phyloP scores from a whole-genome alignment of 2,888 invertebrate genomes.

The Drosophila heteroneura region DNA sequence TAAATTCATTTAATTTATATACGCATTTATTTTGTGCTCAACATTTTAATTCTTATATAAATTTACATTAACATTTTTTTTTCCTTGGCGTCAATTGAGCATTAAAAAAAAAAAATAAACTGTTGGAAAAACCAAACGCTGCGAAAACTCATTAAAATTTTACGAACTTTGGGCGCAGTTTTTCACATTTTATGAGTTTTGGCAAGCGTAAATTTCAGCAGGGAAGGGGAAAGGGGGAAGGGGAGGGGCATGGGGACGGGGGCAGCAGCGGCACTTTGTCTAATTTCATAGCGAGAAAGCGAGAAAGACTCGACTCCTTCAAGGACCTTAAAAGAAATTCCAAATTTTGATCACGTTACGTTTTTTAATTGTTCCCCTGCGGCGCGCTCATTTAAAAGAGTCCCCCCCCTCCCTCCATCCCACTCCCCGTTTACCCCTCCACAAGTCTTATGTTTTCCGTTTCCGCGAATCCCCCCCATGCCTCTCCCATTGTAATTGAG shows the following conservation, averaged over 20 bases:
- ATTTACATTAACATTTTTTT: slow-evolving; percentile 79
- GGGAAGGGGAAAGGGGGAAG: accelerated
- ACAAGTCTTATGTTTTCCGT: background rate
- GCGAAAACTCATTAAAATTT: slow-evolving; percentile 78
- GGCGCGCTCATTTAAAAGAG: slow-evolving; percentile 73
- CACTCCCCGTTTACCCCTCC: background rate
- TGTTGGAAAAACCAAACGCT: slow-evolving; percentile 47
- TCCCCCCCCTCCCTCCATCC: background rate
- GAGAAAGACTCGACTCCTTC: slow-evolving; percentile 41
- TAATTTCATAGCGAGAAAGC: slow-evolving; percentile 67
- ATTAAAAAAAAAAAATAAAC: slow-evolving; percentile 35
- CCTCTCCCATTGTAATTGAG: slow-evolving; percentile 62
- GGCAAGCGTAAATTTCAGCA: slow-evolving; percentile 33
- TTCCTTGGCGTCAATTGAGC: slow-evolving; percentile 67
- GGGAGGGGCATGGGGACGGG: background rate
- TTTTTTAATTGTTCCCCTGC: slow-evolving; percentile 82
- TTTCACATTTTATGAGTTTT: slow-evolving; percentile 76
- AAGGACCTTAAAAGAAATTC: slow-evolving; percentile 76
- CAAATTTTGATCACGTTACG: slow-evolving; percentile 81
- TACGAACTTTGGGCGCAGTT: slow-evolving; percentile 78
- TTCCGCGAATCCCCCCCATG: background rate
- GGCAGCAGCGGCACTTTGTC: slow-evolving; percentile 60
- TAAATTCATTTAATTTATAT: slow-evolving; percentile 57
- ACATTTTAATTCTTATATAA: slow-evolving; percentile 74
- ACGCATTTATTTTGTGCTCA: slow-evolving; percentile 61